Evolutionary conservation across 2,797 vertebrate genomes (phyloP), one percentile per base, ranked within the genome.

Genomic region (Salmo trutta): DNA sequence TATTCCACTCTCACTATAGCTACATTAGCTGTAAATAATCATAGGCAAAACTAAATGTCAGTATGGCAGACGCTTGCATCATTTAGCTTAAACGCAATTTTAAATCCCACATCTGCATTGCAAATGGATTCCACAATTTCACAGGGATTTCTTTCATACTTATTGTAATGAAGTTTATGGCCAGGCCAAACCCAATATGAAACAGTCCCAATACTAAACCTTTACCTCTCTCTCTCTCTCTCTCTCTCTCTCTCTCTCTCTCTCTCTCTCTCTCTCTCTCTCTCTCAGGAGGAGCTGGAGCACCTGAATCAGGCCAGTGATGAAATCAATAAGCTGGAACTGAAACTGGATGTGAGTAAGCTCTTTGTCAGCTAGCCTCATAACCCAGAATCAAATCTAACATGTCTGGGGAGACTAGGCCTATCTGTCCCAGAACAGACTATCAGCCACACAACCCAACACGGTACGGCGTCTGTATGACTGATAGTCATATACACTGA

Each of bases 241-340:
- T 7, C 1, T 31, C 2, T 24, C 2, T 70, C 12, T 14, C 41
- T 21, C 21, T 52, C 12, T 41, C 5, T 71, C 6, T 71, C 21
- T 8, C 12, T 71, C 8, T 52, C 3, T 47, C 14, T 51, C 27
- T 70, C 19, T 41, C n/a, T 24, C 2, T n/a, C 36, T 51, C 12
- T 47, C 75, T 74, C 52, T 53, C 91, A 98, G 97, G 96, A 96
- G 82, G 97, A 98, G 83, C 91, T 98, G 84, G 97, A 97, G 69
- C 96, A 96, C 16, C 92, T 98, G 75, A 98, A 98, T 89, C 96
- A 97, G 90, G 96, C 97, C 87, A 97, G 96, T 0, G 96, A 95
- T 72, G 96, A 97, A 85, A 98, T 98, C 83, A 98, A 98, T 90
- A 93, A 92, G 29, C 93, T 97, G 90, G 97, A 98, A 83, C 93